A percentile compares a stretch with the other conserved stretches of the same genome.
Conservation (phyloP, 2,113 vertebrate genomes). For the Rhodinocichla rosea region DNA sequence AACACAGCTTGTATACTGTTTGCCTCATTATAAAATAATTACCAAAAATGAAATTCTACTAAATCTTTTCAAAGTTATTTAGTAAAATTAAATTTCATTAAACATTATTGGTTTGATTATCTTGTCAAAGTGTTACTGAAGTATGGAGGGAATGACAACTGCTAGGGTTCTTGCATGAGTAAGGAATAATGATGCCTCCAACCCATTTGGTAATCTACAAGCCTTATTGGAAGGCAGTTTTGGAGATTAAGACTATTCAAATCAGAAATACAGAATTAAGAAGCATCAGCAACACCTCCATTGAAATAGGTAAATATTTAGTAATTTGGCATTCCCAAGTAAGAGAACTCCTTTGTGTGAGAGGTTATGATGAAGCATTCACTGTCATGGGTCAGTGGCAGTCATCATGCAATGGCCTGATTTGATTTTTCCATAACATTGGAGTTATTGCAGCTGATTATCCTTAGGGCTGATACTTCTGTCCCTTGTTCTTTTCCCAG, state of each 20-base stretch:
- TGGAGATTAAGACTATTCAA: background rate
- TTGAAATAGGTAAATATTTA: background rate
- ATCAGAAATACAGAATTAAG: background rate
- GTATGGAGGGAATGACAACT: background rate
- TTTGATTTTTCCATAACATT: background rate
- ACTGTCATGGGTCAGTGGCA: background rate
- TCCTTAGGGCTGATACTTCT: background rate
- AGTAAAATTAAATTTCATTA: background rate
- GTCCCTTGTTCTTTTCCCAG: background rate
- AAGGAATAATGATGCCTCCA: background rate
- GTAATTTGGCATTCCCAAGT: background rate
- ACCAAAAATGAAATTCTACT: background rate
- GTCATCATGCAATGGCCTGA: background rate
- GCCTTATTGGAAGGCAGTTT: background rate
- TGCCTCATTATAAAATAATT: background rate
- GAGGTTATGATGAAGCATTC: background rate
- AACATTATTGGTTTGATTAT: background rate
- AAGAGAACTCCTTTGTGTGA: background rate
- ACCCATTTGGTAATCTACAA: background rate
- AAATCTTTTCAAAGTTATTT: background rate
- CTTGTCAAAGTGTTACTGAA: background rate
- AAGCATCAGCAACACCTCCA: background rate
- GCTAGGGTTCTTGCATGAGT: background rate
- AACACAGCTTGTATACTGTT: background rate
- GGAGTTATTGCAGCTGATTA: background rate